Percentiles rank a stretch among this genome's conserved stretches.
Evolutionary conservation across 2,888 invertebrate genomes (phyloP).

Genomic region (Alviniconcha strummeri): DNA sequence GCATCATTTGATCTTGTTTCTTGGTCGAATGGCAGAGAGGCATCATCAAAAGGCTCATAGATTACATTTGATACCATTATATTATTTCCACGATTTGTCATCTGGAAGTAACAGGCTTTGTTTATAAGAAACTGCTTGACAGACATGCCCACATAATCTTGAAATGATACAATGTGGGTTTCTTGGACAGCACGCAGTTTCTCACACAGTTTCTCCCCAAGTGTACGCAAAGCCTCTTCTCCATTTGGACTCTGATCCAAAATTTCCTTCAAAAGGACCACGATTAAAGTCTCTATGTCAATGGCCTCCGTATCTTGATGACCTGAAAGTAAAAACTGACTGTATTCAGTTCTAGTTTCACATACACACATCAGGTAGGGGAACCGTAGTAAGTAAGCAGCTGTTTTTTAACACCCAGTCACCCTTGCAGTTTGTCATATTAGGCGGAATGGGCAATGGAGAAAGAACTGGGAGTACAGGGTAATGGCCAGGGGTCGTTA

Average conservation of each 20-base stretch:
- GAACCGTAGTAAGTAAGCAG: too few relatives aligned
- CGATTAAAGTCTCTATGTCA: not conserved
- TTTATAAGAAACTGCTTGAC: not conserved
- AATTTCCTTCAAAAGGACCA: conserved; percentile 5
- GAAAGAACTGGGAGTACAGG: too few relatives aligned
- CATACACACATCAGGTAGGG: too few relatives aligned
- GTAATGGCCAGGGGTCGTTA: too few relatives aligned
- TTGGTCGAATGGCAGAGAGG: too few relatives aligned
- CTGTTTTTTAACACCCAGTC: too few relatives aligned
- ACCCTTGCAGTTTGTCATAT: too few relatives aligned
- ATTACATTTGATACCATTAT: not conserved
- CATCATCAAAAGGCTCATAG: not conserved
- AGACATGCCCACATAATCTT: not conserved
- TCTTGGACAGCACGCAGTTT: not conserved
- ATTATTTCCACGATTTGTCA: not conserved
- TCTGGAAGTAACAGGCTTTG: not conserved
- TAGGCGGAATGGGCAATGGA: too few relatives aligned
- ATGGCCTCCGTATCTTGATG: not conserved
- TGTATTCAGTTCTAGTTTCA: too few relatives aligned
- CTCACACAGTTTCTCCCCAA: conserved; percentile 7
- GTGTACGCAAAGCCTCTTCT: not conserved
- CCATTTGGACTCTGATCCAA: not conserved
- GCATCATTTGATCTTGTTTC: too few relatives aligned
- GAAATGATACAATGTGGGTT: not conserved
- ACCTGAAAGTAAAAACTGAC: not conserved